These are phyloP conservation scores for Aleadryas rufinucha DNA, from an alignment of 2,113 vertebrate genomes.

Conservation along the genomic window DNA sequence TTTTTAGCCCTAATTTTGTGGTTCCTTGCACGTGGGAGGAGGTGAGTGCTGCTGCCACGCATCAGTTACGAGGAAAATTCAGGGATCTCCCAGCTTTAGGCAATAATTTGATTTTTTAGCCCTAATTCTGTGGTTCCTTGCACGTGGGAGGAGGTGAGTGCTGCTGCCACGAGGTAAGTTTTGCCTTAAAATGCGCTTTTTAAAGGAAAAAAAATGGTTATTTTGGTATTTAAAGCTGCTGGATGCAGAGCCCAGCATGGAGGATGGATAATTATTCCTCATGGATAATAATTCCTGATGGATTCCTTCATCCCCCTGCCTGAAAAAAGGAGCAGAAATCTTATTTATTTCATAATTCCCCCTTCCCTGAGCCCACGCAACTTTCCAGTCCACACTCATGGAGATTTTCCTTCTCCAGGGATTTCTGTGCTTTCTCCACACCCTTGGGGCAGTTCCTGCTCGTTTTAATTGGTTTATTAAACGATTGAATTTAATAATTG, in stretches of 20 bases:
- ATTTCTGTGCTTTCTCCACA: neutral
- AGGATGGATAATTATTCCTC: neutral
- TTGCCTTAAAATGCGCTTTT: neutral
- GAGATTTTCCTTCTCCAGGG: neutral
- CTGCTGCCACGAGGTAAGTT: slow-evolving; percentile 9
- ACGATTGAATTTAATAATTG: neutral
- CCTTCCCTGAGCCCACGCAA: neutral
- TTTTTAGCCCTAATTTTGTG: neutral
- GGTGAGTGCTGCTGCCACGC: neutral
- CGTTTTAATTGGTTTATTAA: neutral
- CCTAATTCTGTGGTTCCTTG: neutral
- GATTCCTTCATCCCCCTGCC: neutral
- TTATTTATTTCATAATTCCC: neutral
- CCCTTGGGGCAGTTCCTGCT: neutral
- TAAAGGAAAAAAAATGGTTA: neutral
- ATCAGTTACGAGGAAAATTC: neutral
- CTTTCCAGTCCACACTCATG: neutral
- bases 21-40: neutral
- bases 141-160: neutral
- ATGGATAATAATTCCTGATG: neutral
- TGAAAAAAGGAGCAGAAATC: neutral
- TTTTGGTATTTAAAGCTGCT: neutral
- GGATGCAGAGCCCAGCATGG: neutral
- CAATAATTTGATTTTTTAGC: neutral
- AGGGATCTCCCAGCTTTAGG: neutral